Base-by-base conservation (phyloP, 2,113 vertebrate genomes). In the Microcebus griseorufus region DNA sequence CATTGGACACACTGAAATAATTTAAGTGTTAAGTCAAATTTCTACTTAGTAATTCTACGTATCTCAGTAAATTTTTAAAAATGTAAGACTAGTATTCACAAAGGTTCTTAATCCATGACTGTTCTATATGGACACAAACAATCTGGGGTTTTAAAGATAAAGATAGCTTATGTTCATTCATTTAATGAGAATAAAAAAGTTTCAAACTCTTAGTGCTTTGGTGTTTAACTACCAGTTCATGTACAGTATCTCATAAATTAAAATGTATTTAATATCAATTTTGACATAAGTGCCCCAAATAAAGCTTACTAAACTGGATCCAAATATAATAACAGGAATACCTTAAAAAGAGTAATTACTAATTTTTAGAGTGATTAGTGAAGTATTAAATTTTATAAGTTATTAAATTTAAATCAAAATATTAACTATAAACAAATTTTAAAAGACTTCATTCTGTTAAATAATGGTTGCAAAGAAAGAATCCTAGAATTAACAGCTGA, bases 381-480 rank as follows among this genome's bases (percentile, higher is more conserved):
- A 64, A 34, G 7, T 18, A 79, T 27, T 80, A 45, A 14, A 64
- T 90, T 53, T 84, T 76, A 53, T 75, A 84, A 91, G 37, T 81
- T 85, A 64, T 23, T 42, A 60, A 70, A 45, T 73, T 37, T 58
- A 90, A 88, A 82, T 90, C 6, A 91, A 95, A 93, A 82, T 25
- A 82, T 6, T 65, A 95, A 69, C 8, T 72, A 85, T 37, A 86
- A 90, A 62, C 25, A 95, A 82, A 39, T 53, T 72, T 88, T 70
- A 20, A 93, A 93, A 88, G 29, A 5, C 53, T 90, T n/a, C 45
- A 72, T 62, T 84, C n/a, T 83, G 29, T 42, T 73, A 51, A 90
- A 81, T 64, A 90, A 85, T 64, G 55, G 18, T 83, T 81, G 81
- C 45, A 64, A 97, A 89, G 48, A 84, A 95, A 88, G 51, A 87